A percentile compares a stretch with the other conserved stretches of the same genome.
Conservation (phyloP, 2,113 vertebrate species). For the Paradoxurus hermaphroditus region DNA sequence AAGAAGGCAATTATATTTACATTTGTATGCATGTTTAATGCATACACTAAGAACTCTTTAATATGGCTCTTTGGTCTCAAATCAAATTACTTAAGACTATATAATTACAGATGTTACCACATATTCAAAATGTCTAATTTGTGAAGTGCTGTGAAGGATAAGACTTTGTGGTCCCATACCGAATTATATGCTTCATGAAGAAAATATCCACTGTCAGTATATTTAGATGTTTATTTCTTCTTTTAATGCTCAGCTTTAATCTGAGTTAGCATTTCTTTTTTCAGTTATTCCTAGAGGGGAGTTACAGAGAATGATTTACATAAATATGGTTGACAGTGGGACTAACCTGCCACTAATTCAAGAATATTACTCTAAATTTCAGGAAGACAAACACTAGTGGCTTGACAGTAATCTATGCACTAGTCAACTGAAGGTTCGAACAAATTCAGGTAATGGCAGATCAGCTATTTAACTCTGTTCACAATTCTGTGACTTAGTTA, state of each 20-base stretch:
- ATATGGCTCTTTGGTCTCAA: not conserved
- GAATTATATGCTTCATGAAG: not conserved
- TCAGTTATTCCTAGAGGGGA: not conserved
- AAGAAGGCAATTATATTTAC: not conserved
- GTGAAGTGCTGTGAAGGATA: not conserved
- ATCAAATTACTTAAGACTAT: not conserved
- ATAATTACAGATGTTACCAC: not conserved
- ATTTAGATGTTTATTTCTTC: not conserved
- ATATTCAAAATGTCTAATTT: not conserved
- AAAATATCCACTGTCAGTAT: not conserved
- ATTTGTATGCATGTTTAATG: not conserved
- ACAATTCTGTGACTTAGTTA: not conserved
- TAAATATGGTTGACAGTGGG: not conserved
- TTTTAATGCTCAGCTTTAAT: not conserved
- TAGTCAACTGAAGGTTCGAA: not conserved
- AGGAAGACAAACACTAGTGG: not conserved
- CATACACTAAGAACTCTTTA: not conserved
- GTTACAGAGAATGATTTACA: not conserved
- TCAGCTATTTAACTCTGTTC: not conserved
- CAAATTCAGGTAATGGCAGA: not conserved
- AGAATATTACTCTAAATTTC: constrained; percentile 3
- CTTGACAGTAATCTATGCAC: not conserved
- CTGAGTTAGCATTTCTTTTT: not conserved
- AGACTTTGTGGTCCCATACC: not conserved
- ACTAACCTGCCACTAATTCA: not conserved